A percentile compares a stretch with the other conserved stretches of the same genome.
Conservation (phyloP, 2,113 vertebrate species). For the Ardeotis arabs region DNA sequence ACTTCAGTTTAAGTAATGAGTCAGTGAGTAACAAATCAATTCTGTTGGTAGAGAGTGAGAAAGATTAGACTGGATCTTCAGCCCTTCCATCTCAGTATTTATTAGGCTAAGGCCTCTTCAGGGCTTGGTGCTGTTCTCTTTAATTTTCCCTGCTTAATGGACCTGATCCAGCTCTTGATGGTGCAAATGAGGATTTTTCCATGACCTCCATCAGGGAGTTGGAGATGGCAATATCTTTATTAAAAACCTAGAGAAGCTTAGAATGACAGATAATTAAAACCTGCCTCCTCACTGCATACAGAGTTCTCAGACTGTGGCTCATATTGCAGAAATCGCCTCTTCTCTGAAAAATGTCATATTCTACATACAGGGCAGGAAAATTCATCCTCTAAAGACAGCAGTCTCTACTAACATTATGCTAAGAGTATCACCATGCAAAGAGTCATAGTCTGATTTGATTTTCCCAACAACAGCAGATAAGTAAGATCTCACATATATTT, state of each 20-base stretch:
- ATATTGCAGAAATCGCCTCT: background rate
- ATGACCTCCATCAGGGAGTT: conserved; percentile 20
- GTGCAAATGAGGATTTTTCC: background rate
- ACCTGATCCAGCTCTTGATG: conserved; percentile 36
- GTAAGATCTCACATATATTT: background rate
- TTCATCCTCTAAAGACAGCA: background rate
- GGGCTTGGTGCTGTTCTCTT: conserved; percentile 55
- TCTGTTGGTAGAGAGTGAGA: conserved; percentile 13
- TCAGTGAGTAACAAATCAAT: conserved; percentile 50
- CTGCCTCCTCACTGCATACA: background rate
- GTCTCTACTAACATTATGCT: background rate
- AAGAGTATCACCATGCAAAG: background rate
- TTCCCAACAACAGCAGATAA: background rate
- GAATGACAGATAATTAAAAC: background rate
- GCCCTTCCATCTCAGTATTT: conserved; percentile 20
- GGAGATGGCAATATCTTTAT: conserved; percentile 25
- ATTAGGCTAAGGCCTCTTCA: conserved; percentile 47
- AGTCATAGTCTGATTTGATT: background rate
- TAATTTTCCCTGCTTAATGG: conserved; percentile 60
- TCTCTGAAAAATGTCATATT: background rate
- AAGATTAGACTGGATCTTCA: conserved; percentile 42
- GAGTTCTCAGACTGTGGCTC: background rate
- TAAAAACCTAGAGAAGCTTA: background rate
- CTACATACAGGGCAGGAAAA: background rate
- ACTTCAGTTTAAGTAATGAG: conserved; percentile 26